Base-by-base conservation (phyloP, 2,113 vertebrate genomes). In the Saccopteryx leptura region DNA sequence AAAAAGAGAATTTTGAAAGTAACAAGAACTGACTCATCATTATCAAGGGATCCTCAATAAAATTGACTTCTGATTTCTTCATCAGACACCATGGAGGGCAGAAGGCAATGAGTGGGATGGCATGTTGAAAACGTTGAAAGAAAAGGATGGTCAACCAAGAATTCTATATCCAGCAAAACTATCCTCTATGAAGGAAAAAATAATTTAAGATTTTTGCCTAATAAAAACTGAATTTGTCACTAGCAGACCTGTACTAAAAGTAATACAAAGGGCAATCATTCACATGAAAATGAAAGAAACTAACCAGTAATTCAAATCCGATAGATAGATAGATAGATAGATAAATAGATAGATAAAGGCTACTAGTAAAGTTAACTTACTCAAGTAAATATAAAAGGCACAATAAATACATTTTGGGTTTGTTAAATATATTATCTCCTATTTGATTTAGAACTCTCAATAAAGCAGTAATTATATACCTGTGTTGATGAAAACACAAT, bases 1-100 rank as follows among this genome's bases (percentile, higher is more conserved):
- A 81, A 23, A 65, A 72, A 84, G 48, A 90, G 28, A 90, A 72
- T 90, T 66, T 71, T 90, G n/a, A 90, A 96, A 87, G n/a, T 28
- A 88, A 89, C 31, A 95, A 88, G 19, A 96, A 75, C 56, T 61
- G 68, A 83, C 46, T 88, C 33, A 48, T 80, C 11, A 92, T 39
- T n/a, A 61, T 78, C 28, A 89, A 12, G 9, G 48, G 48, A 82
- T 87, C 33, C 23, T 71, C 88, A 39, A 31, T 81, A 88, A 63
- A 46, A 60, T 72, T 33, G 75, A 80, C 18, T 75, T 10, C 54
- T 85, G 66, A 86, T 92, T 92, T 74, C 50, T 88, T 94, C 90
- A 86, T 33, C 56, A 86, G 19, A 72, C 12, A 94, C 31, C 28
- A 89, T 31, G 31, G 82, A 87, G n/a, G 66, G 54, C 61, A 94